A percentile compares a stretch with the other conserved stretches of the same genome.
Conservation (phyloP, 64 coral and sea anemone species). For the Stylophora pistillata region DNA sequence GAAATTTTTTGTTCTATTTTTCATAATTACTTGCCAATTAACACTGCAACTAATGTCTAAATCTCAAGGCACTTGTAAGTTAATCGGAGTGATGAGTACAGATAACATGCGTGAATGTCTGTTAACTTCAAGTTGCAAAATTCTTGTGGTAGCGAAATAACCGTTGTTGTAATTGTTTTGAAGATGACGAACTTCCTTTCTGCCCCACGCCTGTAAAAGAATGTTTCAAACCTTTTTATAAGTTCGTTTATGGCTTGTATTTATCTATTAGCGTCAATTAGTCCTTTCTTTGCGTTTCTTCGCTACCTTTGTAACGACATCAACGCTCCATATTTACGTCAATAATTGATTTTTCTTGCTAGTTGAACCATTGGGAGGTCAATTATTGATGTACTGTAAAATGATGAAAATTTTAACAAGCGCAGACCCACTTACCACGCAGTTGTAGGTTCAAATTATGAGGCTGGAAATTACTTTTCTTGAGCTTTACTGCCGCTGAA, state of each 20-base stretch:
- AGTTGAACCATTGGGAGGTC: neutral
- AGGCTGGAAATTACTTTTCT: too few species aligned
- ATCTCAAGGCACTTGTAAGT: too few species aligned
- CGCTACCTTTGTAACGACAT: neutral
- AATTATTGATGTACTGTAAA: slow-evolving; percentile 18
- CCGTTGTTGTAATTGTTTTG: neutral
- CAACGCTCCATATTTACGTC: neutral
- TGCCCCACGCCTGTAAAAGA: neutral
- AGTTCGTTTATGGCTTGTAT: neutral
- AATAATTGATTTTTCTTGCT: slow-evolving; percentile 23
- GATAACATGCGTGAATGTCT: too few species aligned
- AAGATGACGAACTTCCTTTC: too few species aligned
- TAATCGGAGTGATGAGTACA: too few species aligned
- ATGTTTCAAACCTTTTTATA: neutral
- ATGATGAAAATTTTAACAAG: slow-evolving; percentile 34
- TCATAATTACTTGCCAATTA: too few species aligned
- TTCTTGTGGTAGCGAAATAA: neutral
- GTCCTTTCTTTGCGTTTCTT: neutral
- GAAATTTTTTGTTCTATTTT: too few species aligned
- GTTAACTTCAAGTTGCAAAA: too few species aligned
- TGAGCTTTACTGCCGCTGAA: neutral
- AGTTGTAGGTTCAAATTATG: neutral
- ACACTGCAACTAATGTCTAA: too few species aligned
- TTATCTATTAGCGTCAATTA: neutral
- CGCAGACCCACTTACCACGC: neutral